Evolutionary conservation across 2,888 invertebrate genomes (phyloP).

Genomic region (Liposcelis brunnea): DNA sequence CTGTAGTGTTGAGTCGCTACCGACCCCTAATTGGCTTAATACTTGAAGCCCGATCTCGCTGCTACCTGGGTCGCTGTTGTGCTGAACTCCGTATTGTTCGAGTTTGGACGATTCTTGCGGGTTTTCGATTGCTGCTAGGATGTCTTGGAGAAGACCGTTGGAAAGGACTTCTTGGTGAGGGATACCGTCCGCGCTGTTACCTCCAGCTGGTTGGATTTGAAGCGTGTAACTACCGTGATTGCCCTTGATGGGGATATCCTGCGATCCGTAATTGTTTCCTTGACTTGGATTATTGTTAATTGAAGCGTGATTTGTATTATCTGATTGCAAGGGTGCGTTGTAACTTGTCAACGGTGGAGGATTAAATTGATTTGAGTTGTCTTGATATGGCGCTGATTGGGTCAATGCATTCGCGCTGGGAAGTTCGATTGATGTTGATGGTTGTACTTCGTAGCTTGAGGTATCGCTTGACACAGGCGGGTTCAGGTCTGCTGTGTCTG

Average conservation of each 20-base stretch:
- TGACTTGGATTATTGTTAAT: not conserved
- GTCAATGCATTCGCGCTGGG: slow-evolving; percentile 1
- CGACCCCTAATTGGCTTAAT: not conserved
- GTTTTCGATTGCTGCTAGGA: slow-evolving; percentile 65
- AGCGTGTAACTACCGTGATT: slow-evolving; percentile 49
- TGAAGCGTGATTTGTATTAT: not conserved
- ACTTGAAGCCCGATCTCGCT: slow-evolving; percentile 5
- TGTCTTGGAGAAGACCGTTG: slow-evolving; percentile 61
- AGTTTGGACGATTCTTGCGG: slow-evolving; percentile 26
- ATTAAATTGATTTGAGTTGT: not conserved
- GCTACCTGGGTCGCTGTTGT: not conserved
- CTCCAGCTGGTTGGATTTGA: slow-evolving; percentile 56
- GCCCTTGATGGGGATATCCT: slow-evolving; percentile 33
- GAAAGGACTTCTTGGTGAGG: slow-evolving; percentile 63
- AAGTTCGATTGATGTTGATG: slow-evolving; percentile 17
- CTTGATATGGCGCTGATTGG: slow-evolving; percentile 1
- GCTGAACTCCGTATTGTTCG: slow-evolving; percentile 8
- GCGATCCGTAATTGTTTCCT: slow-evolving; percentile 15
- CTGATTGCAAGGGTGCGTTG: not conserved
- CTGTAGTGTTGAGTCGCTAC: not conserved
- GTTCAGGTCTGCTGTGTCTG: slow-evolving; percentile 6
- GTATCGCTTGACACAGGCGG: slow-evolving; percentile 10
- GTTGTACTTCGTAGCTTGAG: slow-evolving; percentile 25
- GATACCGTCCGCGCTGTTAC: slow-evolving; percentile 31
- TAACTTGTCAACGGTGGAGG: not conserved